These are phyloP conservation scores for Squalus acanthias DNA, from an alignment of 2,797 vertebrate genomes.

Conservation along the genomic window DNA sequence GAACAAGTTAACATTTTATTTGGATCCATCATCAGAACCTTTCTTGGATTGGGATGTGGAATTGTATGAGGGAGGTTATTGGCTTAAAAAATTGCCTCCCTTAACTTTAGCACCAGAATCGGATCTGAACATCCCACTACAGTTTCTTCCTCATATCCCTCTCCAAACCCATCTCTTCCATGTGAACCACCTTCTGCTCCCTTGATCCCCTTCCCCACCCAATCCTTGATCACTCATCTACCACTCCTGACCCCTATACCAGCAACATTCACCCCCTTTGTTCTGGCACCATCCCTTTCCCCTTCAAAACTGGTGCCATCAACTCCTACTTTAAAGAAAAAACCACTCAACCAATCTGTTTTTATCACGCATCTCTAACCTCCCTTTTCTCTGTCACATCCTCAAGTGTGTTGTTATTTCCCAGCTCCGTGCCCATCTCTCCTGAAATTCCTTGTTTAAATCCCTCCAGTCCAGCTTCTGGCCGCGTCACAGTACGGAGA, in stretches of 20 bases:
- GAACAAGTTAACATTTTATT: not conserved
- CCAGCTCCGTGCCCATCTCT: not conserved
- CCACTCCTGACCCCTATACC: not conserved
- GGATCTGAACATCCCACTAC: not conserved
- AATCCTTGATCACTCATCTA: not conserved
- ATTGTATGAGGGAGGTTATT: not conserved
- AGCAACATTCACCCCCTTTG: not conserved
- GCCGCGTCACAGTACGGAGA: not conserved
- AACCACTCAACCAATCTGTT: not conserved
- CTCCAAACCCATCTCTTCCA: not conserved
- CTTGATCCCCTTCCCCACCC: not conserved
- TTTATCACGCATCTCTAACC: not conserved
- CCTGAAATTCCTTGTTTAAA: not conserved
- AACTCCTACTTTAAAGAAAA: not conserved
- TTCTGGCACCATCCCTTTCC: not conserved
- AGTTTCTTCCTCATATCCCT: not conserved
- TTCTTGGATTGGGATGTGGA: not conserved
- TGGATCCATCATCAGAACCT: not conserved
- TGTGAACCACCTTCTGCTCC: not conserved
- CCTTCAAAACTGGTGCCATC: not conserved
- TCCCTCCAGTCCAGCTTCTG: not conserved
- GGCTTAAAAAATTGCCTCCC: not conserved
- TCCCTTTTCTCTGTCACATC: not conserved
- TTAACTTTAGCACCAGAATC: not conserved
- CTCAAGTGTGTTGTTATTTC: not conserved